phyloP scores from a whole-genome alignment of 2,797 vertebrate genomes.

The Luscinia luscinia region DNA sequence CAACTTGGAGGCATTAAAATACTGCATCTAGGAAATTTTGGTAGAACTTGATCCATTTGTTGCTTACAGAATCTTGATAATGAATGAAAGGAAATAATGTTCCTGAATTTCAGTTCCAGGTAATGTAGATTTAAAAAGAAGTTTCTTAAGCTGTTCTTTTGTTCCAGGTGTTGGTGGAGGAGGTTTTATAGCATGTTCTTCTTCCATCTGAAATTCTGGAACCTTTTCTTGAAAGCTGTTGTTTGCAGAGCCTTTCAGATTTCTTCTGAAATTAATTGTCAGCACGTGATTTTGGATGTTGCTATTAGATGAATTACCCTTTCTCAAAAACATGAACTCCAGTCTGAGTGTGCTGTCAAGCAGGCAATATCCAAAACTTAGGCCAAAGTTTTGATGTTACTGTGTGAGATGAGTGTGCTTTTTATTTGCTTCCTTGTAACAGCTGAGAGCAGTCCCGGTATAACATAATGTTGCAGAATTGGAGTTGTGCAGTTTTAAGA shows the following conservation, averaged over 20 bases:
- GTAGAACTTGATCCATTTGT: conserved; percentile 6
- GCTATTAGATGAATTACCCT: neutral
- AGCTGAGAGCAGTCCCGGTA: neutral
- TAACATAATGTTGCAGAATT: neutral
- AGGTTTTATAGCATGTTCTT: too few species aligned
- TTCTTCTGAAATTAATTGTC: neutral
- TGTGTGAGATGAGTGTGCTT: neutral
- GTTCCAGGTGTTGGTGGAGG: too few species aligned
- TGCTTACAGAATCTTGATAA: neutral
- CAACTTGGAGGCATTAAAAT: conserved; percentile 15
- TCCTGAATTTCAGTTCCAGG: neutral
- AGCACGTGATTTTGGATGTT: neutral
- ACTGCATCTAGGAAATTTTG: neutral
- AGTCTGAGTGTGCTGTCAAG: neutral
- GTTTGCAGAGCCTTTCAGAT: neutral
- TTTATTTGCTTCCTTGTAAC: neutral
- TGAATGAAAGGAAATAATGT: neutral
- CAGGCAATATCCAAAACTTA: neutral
- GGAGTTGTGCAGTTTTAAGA: neutral
- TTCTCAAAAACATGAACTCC: neutral
- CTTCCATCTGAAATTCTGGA: neutral
- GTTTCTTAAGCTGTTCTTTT: too few species aligned
- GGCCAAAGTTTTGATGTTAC: neutral
- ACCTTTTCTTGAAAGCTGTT: neutral
- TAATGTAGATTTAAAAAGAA: too few species aligned